phyloP scores from a whole-genome alignment of 2,113 vertebrate species.

The Nyctibius bracteatus region DNA sequence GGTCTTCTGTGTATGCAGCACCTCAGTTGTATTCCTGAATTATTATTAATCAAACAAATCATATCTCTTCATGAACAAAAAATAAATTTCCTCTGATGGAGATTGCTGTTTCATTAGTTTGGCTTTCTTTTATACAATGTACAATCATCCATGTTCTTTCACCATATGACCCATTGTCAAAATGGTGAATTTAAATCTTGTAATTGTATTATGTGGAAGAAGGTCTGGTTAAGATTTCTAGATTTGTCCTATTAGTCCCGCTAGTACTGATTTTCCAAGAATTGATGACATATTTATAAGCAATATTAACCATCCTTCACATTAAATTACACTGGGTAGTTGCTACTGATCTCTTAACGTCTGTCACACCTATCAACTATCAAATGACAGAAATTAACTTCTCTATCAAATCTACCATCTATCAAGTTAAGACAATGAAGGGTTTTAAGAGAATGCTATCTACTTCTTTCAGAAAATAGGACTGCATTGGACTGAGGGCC shows the following conservation, averaged over 20 bases:
- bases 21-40: neutral
- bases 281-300: constrained; percentile 52
- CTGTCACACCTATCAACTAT: neutral
- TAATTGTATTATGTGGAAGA: neutral
- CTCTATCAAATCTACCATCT: neutral
- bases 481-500: neutral
- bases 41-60: neutral
- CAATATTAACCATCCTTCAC: constrained; percentile 53
- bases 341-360: neutral
- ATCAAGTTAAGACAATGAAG: constrained; percentile 44
- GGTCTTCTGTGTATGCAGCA: neutral
- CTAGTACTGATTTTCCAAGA: neutral
- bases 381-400: neutral
- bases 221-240: neutral
- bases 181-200: constrained; percentile 30
- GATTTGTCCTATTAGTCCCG: neutral
- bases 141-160: neutral
- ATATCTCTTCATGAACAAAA: neutral
- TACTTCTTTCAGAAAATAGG: constrained; percentile 44
- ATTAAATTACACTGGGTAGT: constrained; percentile 35
- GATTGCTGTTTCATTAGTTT: neutral
- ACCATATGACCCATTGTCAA: neutral
- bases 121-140: neutral
- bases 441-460: constrained; percentile 19
- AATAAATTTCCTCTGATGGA: neutral